Conservation (phyloP, 2,888 invertebrate species). For the Nomada ferruginata region DNA sequence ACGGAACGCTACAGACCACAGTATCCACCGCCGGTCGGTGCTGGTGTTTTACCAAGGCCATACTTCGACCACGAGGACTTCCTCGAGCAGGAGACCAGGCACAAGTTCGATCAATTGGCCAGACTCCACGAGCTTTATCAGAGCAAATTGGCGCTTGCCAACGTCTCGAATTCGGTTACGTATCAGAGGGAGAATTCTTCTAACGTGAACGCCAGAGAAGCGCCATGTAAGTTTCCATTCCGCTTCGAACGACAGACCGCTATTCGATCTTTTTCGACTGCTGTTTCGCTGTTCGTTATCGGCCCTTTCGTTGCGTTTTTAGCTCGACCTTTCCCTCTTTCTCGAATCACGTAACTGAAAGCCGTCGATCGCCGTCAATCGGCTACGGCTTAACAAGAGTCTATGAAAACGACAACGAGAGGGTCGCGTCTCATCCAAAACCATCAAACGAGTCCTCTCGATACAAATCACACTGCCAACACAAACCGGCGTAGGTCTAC, state of each 20-base stretch:
- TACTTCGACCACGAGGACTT: conserved; percentile 84
- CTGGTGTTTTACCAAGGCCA: conserved; percentile 80
- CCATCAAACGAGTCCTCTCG: background rate
- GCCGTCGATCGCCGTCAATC: conserved; percentile 5
- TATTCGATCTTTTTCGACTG: background rate
- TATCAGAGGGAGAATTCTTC: conserved; percentile 85
- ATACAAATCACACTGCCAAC: conserved; percentile 4
- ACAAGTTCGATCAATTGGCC: conserved; percentile 92
- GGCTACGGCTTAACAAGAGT: background rate
- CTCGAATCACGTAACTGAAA: conserved; percentile 4
- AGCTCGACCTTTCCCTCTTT: conserved; percentile 18
- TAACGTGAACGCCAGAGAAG: conserved; percentile 79
- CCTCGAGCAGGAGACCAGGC: conserved; percentile 84
- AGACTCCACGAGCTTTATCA: conserved; percentile 93
- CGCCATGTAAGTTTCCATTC: conserved; percentile 79
- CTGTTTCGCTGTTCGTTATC: conserved; percentile 1
- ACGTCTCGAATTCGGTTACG: conserved; percentile 88
- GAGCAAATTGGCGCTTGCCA: conserved; percentile 91
- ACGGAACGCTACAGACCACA: conserved; percentile 82
- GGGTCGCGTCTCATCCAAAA: background rate
- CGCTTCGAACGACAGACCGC: background rate
- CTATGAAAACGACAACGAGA: conserved; percentile 8
- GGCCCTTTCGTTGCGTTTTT: conserved; percentile 15
- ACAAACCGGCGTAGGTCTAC: conserved; percentile 46
- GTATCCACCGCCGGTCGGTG: conserved; percentile 78